These are phyloP conservation scores for Propithecus perrieri DNA, from an alignment of 2,797 vertebrate genomes.

Conservation along the genomic window DNA sequence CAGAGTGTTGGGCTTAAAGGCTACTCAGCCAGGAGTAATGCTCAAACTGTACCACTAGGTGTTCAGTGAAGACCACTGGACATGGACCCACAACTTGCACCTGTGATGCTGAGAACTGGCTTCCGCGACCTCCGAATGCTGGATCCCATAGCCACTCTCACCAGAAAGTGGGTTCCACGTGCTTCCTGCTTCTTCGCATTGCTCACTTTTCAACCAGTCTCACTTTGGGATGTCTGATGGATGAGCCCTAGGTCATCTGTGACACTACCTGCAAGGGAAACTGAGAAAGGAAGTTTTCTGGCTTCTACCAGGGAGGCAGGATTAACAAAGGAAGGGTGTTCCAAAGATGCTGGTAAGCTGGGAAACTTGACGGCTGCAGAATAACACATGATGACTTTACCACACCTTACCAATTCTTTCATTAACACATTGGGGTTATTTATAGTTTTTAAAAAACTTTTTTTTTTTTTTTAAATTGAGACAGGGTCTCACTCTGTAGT, in stretches of 20 bases:
- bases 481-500: too few species aligned
- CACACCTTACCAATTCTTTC: not conserved
- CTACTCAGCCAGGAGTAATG: not conserved
- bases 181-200: not conserved
- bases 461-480: not conserved
- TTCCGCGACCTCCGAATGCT: not conserved
- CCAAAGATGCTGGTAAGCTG: not conserved
- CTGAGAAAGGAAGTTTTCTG: slow-evolving; percentile 7
- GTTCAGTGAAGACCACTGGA: not conserved
- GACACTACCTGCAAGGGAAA: not conserved
- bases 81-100: not conserved
- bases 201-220: not conserved
- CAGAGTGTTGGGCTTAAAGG: not conserved
- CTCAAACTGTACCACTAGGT: not conserved
- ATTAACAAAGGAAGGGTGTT: not conserved
- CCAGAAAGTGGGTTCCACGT: not conserved
- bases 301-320: not conserved
- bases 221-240: not conserved
- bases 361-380: not conserved
- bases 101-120: not conserved
- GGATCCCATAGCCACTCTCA: not conserved
- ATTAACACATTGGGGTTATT: not conserved
- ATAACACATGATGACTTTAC: not conserved
- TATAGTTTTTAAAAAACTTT: not conserved
- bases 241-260: not conserved